phyloP scores from a whole-genome alignment of 2,888 invertebrate genomes.

The Vesta saturnalis region DNA sequence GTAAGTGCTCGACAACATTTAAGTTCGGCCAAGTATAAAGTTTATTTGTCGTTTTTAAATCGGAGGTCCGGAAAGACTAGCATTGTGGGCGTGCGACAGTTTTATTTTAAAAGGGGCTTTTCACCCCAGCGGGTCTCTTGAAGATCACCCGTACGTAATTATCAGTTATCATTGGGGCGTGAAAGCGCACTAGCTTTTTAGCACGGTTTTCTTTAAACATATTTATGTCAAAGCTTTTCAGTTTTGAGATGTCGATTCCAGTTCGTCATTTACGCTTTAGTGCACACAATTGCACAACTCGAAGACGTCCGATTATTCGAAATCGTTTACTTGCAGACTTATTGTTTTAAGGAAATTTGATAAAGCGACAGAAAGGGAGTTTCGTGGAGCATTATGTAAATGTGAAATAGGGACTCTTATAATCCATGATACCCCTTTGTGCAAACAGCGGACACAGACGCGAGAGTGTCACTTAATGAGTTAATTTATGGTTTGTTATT shows the following conservation, averaged over 20 bases:
- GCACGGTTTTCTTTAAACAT: conserved; percentile 61
- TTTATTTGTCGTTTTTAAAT: conserved; percentile 59
- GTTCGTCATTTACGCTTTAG: conserved; percentile 50
- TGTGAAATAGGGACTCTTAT: conserved; percentile 46
- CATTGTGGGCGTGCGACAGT: conserved; percentile 60
- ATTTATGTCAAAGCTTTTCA: conserved; percentile 62
- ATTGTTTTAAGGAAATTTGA: conserved; percentile 40
- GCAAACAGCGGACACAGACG: conserved; percentile 57
- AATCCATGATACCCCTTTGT: conserved; percentile 53
- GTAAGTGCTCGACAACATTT: conserved; percentile 59
- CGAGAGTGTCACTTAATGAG: conserved; percentile 59
- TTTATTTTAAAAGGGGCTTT: conserved; percentile 56
- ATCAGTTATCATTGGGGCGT: conserved; percentile 61
- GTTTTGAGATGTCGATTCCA: conserved; percentile 58
- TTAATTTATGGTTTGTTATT: conserved; percentile 63
- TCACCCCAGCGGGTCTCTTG: conserved; percentile 53
- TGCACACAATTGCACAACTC: conserved; percentile 50
- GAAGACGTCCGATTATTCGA: conserved; percentile 26
- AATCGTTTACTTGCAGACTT: conserved; percentile 31
- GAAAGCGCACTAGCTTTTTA: conserved; percentile 61
- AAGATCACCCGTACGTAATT: conserved; percentile 64
- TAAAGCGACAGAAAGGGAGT: conserved; percentile 24
- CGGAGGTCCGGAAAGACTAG: conserved; percentile 52
- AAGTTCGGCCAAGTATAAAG: conserved; percentile 59
- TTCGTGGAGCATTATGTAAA: conserved; percentile 57